phyloP scores from a whole-genome alignment of 2,888 invertebrate species.

The Oscheius sp. region DNA sequence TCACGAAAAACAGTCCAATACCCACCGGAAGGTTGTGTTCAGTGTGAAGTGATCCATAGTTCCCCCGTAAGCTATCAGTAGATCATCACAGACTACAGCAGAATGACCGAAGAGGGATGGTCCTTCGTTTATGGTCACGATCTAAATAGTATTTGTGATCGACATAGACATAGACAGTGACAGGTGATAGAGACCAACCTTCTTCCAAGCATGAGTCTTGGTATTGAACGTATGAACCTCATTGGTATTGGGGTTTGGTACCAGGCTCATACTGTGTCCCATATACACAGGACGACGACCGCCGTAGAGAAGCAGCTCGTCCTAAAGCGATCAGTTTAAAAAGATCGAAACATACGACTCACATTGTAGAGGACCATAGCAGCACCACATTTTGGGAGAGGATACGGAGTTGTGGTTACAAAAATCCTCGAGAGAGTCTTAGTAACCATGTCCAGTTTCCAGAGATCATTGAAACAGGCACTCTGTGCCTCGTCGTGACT shows the following conservation, averaged over 20 bases:
- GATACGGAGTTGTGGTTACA: slow-evolving; percentile 25
- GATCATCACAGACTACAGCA: slow-evolving; percentile 20
- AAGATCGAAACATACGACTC: neutral
- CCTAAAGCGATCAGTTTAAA: neutral
- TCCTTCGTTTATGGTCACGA: slow-evolving; percentile 25
- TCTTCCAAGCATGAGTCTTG: slow-evolving; percentile 5
- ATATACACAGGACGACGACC: slow-evolving; percentile 20
- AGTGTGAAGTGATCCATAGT: neutral
- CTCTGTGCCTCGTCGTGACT: neutral
- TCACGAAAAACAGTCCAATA: neutral
- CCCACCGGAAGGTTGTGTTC: slow-evolving; percentile 20
- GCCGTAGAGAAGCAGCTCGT: slow-evolving; percentile 30
- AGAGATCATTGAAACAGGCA: slow-evolving; percentile 36
- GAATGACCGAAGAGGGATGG: slow-evolving; percentile 34
- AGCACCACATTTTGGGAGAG: slow-evolving; percentile 24
- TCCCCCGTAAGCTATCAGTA: slow-evolving; percentile 28
- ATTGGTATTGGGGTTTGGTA: slow-evolving; percentile 12
- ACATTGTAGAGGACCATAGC: slow-evolving; percentile 27
- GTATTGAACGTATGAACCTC: slow-evolving; percentile 27
- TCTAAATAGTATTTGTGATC: neutral
- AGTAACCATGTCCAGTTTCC: slow-evolving; percentile 32
- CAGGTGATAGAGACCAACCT: neutral
- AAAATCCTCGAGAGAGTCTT: neutral
- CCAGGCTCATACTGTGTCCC: neutral
- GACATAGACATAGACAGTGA: no score